phyloP scores from a whole-genome alignment of 1,140 invertebrate genomes.

The Acarapis woodi region DNA sequence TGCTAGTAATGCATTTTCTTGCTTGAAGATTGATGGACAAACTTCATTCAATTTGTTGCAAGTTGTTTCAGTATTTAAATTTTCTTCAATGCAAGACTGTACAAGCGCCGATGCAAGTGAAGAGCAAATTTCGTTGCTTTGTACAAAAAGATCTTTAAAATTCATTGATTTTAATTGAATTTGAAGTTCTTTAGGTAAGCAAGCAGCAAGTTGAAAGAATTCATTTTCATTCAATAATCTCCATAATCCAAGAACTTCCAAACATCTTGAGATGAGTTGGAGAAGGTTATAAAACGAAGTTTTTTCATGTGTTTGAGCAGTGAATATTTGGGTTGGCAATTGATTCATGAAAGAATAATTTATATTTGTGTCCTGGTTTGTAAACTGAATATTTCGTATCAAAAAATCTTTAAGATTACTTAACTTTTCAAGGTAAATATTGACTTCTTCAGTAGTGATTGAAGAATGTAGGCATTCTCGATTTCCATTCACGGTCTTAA shows the following conservation, averaged over 20 bases:
- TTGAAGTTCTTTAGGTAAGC: conserved; percentile 24
- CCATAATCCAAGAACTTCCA: conserved; percentile 77
- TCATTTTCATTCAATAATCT: conserved; percentile 72
- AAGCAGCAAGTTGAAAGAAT: conserved; percentile 39
- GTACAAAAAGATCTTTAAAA: conserved; percentile 49
- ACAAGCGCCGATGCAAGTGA: conserved; percentile 20
- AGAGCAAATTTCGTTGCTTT: conserved; percentile 37
- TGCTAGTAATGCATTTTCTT: conserved; percentile 77
- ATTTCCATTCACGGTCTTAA: conserved; percentile 10
- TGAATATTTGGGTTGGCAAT: background rate
- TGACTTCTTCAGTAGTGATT: conserved; percentile 25
- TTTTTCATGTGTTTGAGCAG: conserved; percentile 19
- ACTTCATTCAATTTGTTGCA: conserved; percentile 57
- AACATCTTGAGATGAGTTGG: conserved; percentile 41
- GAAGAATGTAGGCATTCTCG: conserved; percentile 17
- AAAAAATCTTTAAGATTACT: conserved; percentile 30
- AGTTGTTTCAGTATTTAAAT: conserved; percentile 69
- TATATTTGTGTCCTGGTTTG: too few relatives aligned
- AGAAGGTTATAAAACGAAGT: conserved; percentile 45
- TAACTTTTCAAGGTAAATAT: conserved; percentile 27
- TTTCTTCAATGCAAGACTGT: conserved; percentile 57
- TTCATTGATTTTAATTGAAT: conserved; percentile 28
- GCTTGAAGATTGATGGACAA: conserved; percentile 72
- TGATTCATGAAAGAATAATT: too few relatives aligned
- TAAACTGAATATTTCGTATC: conserved; percentile 24